Evolutionary conservation across 2,888 invertebrate genomes (phyloP), one percentile per base, ranked within the genome.

Genomic region (Melinopterus prodromus): DNA sequence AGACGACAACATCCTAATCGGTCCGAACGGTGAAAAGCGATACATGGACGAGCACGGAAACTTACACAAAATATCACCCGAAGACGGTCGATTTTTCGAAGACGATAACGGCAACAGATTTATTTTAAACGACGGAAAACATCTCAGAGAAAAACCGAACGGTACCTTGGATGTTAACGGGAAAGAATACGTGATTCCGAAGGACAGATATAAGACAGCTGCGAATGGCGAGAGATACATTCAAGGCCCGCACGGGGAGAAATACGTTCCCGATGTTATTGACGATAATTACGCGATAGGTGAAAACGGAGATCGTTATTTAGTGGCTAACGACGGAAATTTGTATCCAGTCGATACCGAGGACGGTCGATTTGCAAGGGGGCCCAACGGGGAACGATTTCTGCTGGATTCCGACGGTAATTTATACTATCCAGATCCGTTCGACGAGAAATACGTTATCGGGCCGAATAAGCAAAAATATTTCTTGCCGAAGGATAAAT

Each of bases 141-240:
- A 74, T n/a, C 37, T 74, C 7, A 36, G 2, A 36, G 9, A 74
- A 74, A 16, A 74, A 26, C 74, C 74, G 6, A 74, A 74, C 3
- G 74, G 74, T 7, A 74, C 35, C 0, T 35, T 74, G 9, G 16
- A 36, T 3, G 14, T 38, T 12, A 15, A 36, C 4, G 78, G 78
- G 7, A 38, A 78, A 72, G 71, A 72, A 78, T 78, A 78, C 38
- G 15, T 16, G 16, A 38, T 80, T 14, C 79, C 80, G 5, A 79
- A 15, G 37, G 79, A 78, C 15, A 77, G 37, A 77, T 80, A 80
- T 26, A 15, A 75, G 12, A 80, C 80, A 5, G 71, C 71, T 15
- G 71, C 80, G 5, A 80, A 78, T 16, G 80, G 80, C 14, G 80
- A 80, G 16, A 53, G 80, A 16, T 80, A 36, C 35, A 74, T 80